Base-by-base conservation (phyloP, 2,113 vertebrate genomes). In the Peromyscus leucopus region DNA sequence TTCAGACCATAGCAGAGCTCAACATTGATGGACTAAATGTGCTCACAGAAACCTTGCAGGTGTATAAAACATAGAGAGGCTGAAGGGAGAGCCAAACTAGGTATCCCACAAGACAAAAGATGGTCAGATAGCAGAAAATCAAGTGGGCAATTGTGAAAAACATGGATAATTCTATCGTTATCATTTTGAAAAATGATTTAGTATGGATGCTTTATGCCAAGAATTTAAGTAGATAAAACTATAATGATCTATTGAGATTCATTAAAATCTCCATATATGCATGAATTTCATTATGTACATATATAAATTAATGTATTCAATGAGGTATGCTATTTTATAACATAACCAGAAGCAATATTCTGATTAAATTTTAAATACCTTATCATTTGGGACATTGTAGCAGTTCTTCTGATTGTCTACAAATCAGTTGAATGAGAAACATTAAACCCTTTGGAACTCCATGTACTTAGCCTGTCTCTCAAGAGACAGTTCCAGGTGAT, bases 181-280 rank as follows among this genome's bases (percentile, higher is more conserved):
- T 57, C 21, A 51, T 79, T 91, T 89, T 93, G 51, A 75, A 94
- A 80, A 95, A 57, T 67, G 65, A 92, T 92, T 96, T 96, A 93
- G 84, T 86, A 76, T 36, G 13, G 46, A 59, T 87, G 72, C 86
- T 96, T 95, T 85, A 89, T 22, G 87, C 92, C 90, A 94, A 33
- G 78, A 85, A 93, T 84, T 92, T 61, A 74, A 88, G 61, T 86
- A 87, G 82, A 94, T 91, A 95, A 95, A 97, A 86, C 61, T 42
- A 46, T 48, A 78, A n/a, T 93, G 36, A 94, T 96, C 65, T 89
- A 91, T 75, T 91, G 86, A 69, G 86, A 97, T 74, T 93, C 89
- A 96, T 90, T 98, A 92, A 90, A 95, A 94, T 79, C 78, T 91
- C 61, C 93, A 93, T 82, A 79, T 65, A 87, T 94, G 11, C 3